These are phyloP conservation scores for Peribatodes rhomboidaria DNA, from an alignment of 2,888 invertebrate genomes.

Conservation along the genomic window DNA sequence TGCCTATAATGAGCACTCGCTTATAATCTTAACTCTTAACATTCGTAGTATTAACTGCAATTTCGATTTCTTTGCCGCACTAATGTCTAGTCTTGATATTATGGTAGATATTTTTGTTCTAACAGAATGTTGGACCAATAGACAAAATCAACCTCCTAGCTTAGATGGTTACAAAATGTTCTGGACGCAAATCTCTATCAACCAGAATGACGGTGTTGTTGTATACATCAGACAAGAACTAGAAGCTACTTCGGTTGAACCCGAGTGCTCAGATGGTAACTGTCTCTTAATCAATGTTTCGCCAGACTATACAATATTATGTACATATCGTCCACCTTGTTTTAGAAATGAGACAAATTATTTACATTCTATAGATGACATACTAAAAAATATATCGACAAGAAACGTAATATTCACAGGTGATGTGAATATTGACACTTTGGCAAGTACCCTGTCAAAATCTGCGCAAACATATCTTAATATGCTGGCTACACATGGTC, in stretches of 20 bases:
- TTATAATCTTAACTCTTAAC: not conserved
- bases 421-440: constrained; percentile 10
- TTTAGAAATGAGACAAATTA: not conserved
- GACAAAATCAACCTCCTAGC: not conserved
- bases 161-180: not conserved
- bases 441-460: not conserved
- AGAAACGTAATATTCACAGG: constrained; percentile 7
- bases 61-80: constrained; percentile 10
- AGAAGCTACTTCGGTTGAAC: not conserved
- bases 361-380: not conserved
- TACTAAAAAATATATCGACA: not conserved
- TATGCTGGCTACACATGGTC: not conserved
- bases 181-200: constrained; percentile 1
- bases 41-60: constrained; percentile 11
- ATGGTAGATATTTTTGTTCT: not conserved
- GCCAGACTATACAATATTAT: not conserved
- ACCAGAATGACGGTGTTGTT: constrained; percentile 8
- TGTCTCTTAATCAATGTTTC: not conserved
- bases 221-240: not conserved
- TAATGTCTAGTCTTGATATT: not conserved
- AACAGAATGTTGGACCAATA: constrained; percentile 4
- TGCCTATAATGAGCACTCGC: not conserved
- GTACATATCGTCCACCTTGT: constrained; percentile 2
- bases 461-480: constrained; percentile 1
- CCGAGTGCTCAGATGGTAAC: not conserved